Base-by-base conservation (phyloP, 2,888 invertebrate species). In the Callimorpha dominula region DNA sequence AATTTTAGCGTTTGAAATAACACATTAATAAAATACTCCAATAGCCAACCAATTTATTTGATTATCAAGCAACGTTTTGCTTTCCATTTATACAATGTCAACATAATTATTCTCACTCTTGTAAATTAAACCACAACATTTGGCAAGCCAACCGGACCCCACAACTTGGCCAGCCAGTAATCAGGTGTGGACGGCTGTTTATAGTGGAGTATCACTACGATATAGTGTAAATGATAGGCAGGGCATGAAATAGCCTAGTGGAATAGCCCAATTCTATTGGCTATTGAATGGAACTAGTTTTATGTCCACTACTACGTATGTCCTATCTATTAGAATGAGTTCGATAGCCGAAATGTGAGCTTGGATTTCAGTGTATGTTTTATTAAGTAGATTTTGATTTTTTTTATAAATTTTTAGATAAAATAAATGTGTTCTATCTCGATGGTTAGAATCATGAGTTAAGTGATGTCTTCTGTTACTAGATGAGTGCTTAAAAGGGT, bases 171-270 rank as follows among this genome's bases (percentile, higher is more conserved):
- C 42, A 65, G 64, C 72, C 49, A 46, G 65, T 73, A 69, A 73
- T 71, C 80, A 75, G 78, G 80, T 80, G 72, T 74, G 67, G 64
- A 75, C 66, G 68, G 7, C 69, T 70, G 69, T 75, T 74, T 74
- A 77, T 77, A 65, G 49, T 54, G 20, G 49, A 20, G 42, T 73
- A 73, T 60, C 68, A 42, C 69, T 65, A 9, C 42, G 42, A 50
- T 68, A 67, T 52, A 66, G 72, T 72, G 68, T 69, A 57, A 73
- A 73, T 65, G 65, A 52, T 64, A 64, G 52, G 43, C 40, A n/a
- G 43, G 64, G 64, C 52, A 63, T 42, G 52, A 64, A 42, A 64
- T 52, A 60, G 60, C 31, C 60, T 14, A 31, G 57, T n/a, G 15
- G n/a, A 11, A 17, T 46, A 60, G 43, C 31, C 43, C 49, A 17